Evolutionary conservation across 2,888 invertebrate genomes (phyloP).

Genomic region (Mythimna lalbum): DNA sequence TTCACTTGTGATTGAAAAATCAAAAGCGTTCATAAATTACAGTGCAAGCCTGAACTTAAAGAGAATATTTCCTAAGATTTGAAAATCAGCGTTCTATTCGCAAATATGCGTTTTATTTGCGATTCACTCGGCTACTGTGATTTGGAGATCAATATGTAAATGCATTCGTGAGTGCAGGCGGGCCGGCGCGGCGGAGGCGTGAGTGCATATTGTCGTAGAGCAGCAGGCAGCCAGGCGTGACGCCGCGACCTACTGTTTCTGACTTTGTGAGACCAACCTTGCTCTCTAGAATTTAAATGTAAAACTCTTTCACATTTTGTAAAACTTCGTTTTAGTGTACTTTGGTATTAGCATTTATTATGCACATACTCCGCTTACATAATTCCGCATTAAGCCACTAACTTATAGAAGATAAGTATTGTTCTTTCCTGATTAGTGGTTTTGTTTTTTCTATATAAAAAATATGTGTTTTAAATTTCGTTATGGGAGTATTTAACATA

Average conservation of each 20-base stretch:
- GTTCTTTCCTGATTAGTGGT: background rate
- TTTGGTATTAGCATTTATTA: slow-evolving; percentile 30
- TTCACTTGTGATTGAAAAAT: slow-evolving; percentile 55
- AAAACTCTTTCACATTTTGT: slow-evolving; percentile 60
- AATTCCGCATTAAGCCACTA: no score
- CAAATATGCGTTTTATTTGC: slow-evolving; percentile 79
- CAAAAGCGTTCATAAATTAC: slow-evolving; percentile 49
- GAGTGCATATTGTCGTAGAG: slow-evolving; percentile 88
- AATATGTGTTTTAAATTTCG: no score
- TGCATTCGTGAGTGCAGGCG: slow-evolving; percentile 82
- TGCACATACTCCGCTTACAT: slow-evolving; percentile 4
- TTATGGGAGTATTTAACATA: background rate
- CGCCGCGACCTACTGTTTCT: slow-evolving; percentile 76
- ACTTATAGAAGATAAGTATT: no score
- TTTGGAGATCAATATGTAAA: slow-evolving; percentile 88
- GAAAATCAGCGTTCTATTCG: slow-evolving; percentile 54
- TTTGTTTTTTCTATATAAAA: background rate
- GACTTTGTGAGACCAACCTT: slow-evolving; percentile 73
- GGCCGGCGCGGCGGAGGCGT: slow-evolving; percentile 74
- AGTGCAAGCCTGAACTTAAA: slow-evolving; percentile 9
- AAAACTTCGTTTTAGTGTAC: slow-evolving; percentile 44
- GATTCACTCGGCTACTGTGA: slow-evolving; percentile 80
- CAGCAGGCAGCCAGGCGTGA: slow-evolving; percentile 74
- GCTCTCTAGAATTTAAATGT: slow-evolving; percentile 70
- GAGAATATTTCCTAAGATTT: slow-evolving; percentile 33